phyloP scores from a whole-genome alignment of 2,888 invertebrate genomes.

The Bombylius major region DNA sequence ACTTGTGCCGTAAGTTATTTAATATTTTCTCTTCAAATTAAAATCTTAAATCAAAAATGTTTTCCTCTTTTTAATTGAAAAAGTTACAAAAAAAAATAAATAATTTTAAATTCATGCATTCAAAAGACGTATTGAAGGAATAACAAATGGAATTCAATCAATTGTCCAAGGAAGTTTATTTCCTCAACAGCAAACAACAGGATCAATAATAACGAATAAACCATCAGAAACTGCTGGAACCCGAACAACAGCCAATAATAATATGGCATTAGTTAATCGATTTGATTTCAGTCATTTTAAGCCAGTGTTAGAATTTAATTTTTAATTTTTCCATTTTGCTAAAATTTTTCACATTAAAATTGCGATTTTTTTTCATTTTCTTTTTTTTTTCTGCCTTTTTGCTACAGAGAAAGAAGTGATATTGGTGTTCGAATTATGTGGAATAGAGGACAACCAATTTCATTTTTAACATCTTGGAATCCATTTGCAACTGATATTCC shows the following conservation, averaged over 20 bases:
- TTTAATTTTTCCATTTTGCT: too few relatives aligned
- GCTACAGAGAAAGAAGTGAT: slow-evolving; percentile 55
- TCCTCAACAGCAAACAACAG: slow-evolving; percentile 9
- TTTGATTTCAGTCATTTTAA: slow-evolving; percentile 19
- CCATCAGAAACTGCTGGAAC: not conserved
- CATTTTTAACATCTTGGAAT: slow-evolving; percentile 67
- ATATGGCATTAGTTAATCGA: slow-evolving; percentile 13
- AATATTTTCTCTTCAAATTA: not conserved
- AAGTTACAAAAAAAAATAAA: too few relatives aligned
- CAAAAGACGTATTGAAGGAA: slow-evolving; percentile 17
- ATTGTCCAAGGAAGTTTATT: slow-evolving; percentile 15
- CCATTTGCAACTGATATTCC: slow-evolving; percentile 71
- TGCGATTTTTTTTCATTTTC: too few relatives aligned
- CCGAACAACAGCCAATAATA: slow-evolving; percentile 2
- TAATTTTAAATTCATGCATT: not conserved
- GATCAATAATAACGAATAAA: not conserved
- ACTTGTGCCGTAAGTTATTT: slow-evolving; percentile 64
- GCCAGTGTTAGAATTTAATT: slow-evolving; percentile 16
- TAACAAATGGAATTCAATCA: slow-evolving; percentile 18
- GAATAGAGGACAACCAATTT: slow-evolving; percentile 58
- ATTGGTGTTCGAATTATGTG: slow-evolving; percentile 65
- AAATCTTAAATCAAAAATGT: not conserved
- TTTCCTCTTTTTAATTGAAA: not conserved
- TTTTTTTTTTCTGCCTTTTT: too few relatives aligned
- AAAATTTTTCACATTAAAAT: too few relatives aligned